Conservation (phyloP, 2,888 invertebrate genomes). For the Drosophila formosana region DNA sequence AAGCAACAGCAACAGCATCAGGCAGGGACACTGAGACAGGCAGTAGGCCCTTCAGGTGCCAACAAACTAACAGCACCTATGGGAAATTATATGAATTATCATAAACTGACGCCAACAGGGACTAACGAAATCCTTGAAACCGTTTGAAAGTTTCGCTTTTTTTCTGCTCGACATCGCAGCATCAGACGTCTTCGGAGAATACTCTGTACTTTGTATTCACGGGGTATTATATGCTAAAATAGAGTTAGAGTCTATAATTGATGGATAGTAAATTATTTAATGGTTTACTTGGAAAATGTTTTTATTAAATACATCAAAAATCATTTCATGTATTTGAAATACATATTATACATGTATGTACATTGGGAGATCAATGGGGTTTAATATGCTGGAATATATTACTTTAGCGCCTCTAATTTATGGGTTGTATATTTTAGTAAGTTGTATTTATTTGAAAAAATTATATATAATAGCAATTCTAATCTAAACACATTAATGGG, state of each 20-base stretch:
- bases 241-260: not conserved
- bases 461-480: too few species aligned
- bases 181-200: slow-evolving; percentile 29
- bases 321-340: too few species aligned
- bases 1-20: slow-evolving; percentile 42
- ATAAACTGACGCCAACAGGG: slow-evolving; percentile 67
- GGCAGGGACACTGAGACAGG: slow-evolving; percentile 10
- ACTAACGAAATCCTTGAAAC: slow-evolving; percentile 75
- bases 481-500: not conserved
- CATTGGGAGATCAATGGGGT: too few species aligned
- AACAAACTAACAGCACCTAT: slow-evolving; percentile 78
- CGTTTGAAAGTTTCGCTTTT: slow-evolving; percentile 81
- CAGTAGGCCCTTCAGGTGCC: slow-evolving; percentile 65
- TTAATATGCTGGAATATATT: too few species aligned
- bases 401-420: too few species aligned
- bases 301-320: too few species aligned
- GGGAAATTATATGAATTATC: slow-evolving; percentile 75
- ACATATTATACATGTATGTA: too few species aligned
- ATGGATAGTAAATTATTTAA: not conserved
- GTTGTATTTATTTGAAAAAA: too few species aligned
- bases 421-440: too few species aligned
- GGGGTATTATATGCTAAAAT: not conserved
- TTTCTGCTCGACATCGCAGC: slow-evolving; percentile 8
- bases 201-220: slow-evolving; percentile 15
- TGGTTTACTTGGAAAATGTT: too few species aligned